Base-by-base conservation (phyloP, 2,113 vertebrate genomes). In the Pycnonotus jocosus region DNA sequence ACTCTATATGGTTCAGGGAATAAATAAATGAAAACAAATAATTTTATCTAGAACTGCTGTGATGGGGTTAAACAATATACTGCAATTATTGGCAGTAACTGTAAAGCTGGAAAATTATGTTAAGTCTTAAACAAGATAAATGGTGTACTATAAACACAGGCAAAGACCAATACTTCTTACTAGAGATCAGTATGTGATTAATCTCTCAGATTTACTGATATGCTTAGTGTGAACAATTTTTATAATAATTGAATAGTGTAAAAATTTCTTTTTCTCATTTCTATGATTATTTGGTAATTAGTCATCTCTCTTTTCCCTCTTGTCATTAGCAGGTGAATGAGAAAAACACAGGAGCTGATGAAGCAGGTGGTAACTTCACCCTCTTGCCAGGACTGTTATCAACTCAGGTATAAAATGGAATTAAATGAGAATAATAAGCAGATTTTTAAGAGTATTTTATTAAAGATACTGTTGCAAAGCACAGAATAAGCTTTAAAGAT, bases 361-460 rank as follows among this genome's bases (percentile, higher is more conserved):
- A 94, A 95, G 28, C 68, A 50, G 72, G 21, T 64, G 18, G 24
- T 71, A 94, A 78, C 53, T 90, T 74, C 61, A 78, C 48, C 27
- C 56, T 76, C 48, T 94, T 93, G 86, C 53, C 16, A 4, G 53
- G 68, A 86, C 76, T 92, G 70, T 65, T 90, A 72, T 68, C 57
- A 90, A 92, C 56, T 93, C 33, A 30, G 40, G 69, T 83, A 50
- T 76, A 78, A 86, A 1, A 86, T 95, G 65, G 69, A 95, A 96
- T 96, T 95, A 96, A 96, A 97, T 93, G 42, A 97, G 91, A 96
- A 74, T 97, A 97, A 95, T 95, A 96, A 95, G 70, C 95, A 87
- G 86, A 91, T 88, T 95, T 92, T 57, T 89, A 74, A 97, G 77
- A 94, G 65, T 58, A 90, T 90, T 97, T 97, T 96, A 97, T 97